Evolutionary conservation across 64 coral and sea anemone genomes (phyloP).

Genomic region (Stylophora pistillata): DNA sequence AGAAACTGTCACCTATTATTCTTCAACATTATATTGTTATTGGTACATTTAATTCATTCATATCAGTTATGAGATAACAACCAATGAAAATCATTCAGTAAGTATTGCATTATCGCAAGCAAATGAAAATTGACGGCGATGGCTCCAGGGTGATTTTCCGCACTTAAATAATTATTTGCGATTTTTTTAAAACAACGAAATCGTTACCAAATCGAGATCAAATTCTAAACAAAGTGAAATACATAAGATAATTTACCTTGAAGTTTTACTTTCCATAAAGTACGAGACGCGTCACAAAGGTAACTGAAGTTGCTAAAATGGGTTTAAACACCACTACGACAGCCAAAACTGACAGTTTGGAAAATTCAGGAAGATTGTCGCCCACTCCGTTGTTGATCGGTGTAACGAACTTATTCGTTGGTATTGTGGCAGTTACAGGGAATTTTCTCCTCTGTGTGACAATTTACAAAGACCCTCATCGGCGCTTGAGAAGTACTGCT

Average conservation of each 20-base stretch:
- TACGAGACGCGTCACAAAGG: not conserved
- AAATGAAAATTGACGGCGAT: not conserved
- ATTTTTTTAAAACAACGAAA: not conserved
- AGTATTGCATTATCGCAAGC: not conserved
- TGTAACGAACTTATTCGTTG: not conserved
- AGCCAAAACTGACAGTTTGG: not conserved
- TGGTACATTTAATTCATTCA: not conserved
- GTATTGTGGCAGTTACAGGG: not conserved
- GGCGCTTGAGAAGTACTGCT: not conserved
- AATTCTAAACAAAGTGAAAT: not conserved
- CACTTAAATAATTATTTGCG: not conserved
- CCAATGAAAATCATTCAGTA: not conserved
- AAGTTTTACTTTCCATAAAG: not conserved
- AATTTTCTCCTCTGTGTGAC: conserved; percentile 3
- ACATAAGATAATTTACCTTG: not conserved
- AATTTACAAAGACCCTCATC: conserved; percentile 18
- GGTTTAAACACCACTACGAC: not conserved
- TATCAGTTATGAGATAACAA: not conserved
- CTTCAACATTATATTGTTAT: not conserved
- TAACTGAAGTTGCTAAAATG: not conserved
- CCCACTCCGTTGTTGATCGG: not conserved
- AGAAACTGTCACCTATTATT: not conserved
- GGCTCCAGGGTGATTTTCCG: not conserved
- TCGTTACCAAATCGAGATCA: not conserved
- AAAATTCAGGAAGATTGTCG: not conserved